Conservation (phyloP, 2,888 invertebrate species). For the Drosophila tripunctata region DNA sequence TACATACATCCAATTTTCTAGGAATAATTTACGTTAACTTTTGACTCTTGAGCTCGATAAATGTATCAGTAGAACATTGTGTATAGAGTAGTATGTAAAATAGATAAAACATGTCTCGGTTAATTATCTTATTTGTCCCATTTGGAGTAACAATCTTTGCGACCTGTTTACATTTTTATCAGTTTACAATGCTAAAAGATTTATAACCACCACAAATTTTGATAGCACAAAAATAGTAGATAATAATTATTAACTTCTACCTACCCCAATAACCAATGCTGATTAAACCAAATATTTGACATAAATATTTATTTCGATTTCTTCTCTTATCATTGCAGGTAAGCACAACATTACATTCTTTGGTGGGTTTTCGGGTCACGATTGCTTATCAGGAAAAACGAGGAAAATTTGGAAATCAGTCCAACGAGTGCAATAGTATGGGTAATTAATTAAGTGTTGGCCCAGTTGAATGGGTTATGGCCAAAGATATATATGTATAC, state of each 20-base stretch:
- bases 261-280: constrained; percentile 38
- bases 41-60: too few relatives aligned
- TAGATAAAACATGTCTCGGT: too few relatives aligned
- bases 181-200: background rate
- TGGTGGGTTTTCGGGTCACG: constrained; percentile 1
- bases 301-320: constrained; percentile 16
- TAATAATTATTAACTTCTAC: constrained; percentile 7
- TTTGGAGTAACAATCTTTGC: too few relatives aligned
- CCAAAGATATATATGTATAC: background rate
- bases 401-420: constrained; percentile 20
- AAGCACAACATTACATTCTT: constrained; percentile 21
- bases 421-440: background rate
- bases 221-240: background rate
- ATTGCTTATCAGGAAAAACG: constrained; percentile 31
- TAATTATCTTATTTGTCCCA: too few relatives aligned
- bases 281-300: constrained; percentile 26
- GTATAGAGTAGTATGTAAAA: too few relatives aligned
- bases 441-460: constrained; percentile 34
- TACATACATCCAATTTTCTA: background rate
- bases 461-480: constrained; percentile 45
- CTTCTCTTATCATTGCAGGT: constrained; percentile 43
- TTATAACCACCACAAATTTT: background rate
- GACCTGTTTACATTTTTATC: background rate
- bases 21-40: too few relatives aligned
- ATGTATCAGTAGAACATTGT: too few relatives aligned